These are phyloP conservation scores for Malthinus seriepunctatus DNA, from an alignment of 2,888 invertebrate genomes.

Conservation along the genomic window DNA sequence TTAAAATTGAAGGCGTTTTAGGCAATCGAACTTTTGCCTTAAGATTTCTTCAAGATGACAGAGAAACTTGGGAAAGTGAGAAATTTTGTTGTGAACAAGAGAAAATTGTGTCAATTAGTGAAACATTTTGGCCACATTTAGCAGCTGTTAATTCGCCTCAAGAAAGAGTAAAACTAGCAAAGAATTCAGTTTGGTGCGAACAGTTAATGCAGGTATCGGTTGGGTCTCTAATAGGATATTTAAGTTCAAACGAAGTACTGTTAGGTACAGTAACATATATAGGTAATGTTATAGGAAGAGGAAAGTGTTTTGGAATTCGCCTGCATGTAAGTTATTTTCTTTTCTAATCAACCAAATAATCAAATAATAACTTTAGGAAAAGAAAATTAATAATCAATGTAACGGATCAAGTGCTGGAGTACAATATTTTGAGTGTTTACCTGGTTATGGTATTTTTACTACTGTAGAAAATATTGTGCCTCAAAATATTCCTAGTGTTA, in stretches of 20 bases:
- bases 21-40: conserved; percentile 39
- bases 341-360: conserved; percentile 6
- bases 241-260: conserved; percentile 43
- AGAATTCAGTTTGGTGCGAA: conserved; percentile 53
- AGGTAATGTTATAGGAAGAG: conserved; percentile 59
- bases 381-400: conserved; percentile 47
- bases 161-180: conserved; percentile 58
- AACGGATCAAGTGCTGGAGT: conserved; percentile 50
- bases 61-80: conserved; percentile 47
- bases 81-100: conserved; percentile 44
- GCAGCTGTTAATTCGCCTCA: conserved; percentile 57
- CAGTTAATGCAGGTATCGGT: conserved; percentile 50
- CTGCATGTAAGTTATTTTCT: conserved; percentile 55
- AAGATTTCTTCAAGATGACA: conserved; percentile 46
- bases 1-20: conserved; percentile 46
- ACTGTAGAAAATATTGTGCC: conserved; percentile 50
- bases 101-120: conserved; percentile 43
- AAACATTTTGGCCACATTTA: conserved; percentile 58
- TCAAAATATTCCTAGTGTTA: conserved; percentile 17
- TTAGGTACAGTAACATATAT: conserved; percentile 59
- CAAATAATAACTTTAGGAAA: conserved; percentile 40
- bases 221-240: conserved; percentile 53
- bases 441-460: conserved; percentile 51
- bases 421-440: conserved; percentile 49
- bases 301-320: conserved; percentile 62